Percentiles rank a stretch among this genome's conserved stretches.
Conservation (phyloP, 2,888 invertebrate genomes). For the Microdon myrmicae region DNA sequence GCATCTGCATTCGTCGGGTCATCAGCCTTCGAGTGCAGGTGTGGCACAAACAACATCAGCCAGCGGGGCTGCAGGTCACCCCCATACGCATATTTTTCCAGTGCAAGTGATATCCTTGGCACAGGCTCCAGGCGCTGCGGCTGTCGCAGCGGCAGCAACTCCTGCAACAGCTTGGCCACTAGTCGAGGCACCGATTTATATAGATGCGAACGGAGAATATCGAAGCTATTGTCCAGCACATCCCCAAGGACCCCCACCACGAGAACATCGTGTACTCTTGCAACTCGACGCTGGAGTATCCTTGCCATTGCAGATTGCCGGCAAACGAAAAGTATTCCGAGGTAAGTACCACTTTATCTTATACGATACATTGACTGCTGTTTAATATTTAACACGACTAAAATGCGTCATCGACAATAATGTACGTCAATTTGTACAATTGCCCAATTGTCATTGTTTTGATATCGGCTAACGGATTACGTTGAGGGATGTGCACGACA, state of each 20-base stretch:
- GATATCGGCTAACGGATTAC: no score
- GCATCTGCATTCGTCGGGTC: conserved; percentile 56
- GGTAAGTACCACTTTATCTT: no score
- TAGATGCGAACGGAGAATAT: conserved; percentile 72
- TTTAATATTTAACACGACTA: no score
- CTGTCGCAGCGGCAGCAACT: conserved; percentile 65
- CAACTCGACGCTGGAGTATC: conserved; percentile 83
- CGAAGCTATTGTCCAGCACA: conserved; percentile 67
- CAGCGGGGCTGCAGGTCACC: conserved; percentile 67
- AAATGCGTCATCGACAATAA: no score
- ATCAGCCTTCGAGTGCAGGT: conserved; percentile 68
- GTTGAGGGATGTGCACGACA: no score
- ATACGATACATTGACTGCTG: no score
- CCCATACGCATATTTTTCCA: conserved; percentile 70
- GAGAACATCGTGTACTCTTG: conserved; percentile 78
- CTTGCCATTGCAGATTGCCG: conserved; percentile 79
- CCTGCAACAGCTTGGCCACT: conserved; percentile 64
- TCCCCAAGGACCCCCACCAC: conserved; percentile 61
- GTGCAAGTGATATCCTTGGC: conserved; percentile 68
- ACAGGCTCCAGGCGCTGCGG: conserved; percentile 57
- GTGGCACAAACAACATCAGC: conserved; percentile 65
- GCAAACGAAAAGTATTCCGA: conserved; percentile 79
- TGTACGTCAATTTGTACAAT: no score
- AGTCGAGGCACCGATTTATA: conserved; percentile 71
- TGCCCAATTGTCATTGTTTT: no score